Conservation (phyloP, 2,113 vertebrate genomes). For the Hydropotes inermis region DNA sequence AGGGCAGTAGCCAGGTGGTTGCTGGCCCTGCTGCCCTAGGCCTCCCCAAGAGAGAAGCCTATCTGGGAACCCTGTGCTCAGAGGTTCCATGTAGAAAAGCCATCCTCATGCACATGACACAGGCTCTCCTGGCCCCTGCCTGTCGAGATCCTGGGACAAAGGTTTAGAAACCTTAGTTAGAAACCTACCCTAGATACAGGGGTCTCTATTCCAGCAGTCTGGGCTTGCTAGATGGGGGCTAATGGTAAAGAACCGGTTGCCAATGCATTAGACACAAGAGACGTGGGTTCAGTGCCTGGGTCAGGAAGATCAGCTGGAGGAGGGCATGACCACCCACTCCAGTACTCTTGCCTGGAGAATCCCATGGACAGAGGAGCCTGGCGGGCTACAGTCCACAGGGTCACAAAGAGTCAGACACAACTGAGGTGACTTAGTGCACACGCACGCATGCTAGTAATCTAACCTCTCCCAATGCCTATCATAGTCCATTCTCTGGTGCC, state of each 20-base stretch:
- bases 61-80: neutral
- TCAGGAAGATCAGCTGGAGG: neutral
- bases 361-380: neutral
- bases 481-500: neutral
- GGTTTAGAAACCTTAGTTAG: too few relatives aligned
- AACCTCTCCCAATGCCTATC: neutral
- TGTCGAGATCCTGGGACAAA: neutral
- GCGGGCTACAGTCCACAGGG: neutral
- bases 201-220: neutral
- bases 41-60: neutral
- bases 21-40: neutral
- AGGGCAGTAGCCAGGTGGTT: neutral
- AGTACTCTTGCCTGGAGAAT: neutral
- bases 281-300: neutral
- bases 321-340: neutral
- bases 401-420: neutral
- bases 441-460: neutral
- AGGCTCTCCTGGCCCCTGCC: neutral
- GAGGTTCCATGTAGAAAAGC: neutral
- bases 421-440: neutral
- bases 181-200: too few relatives aligned
- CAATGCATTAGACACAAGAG: neutral
- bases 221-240: neutral
- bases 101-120: neutral
- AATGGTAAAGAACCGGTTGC: neutral